These are phyloP conservation scores for Reinhardtius hippoglossoides DNA, from an alignment of 2,113 vertebrate genomes.

Conservation along the genomic window DNA sequence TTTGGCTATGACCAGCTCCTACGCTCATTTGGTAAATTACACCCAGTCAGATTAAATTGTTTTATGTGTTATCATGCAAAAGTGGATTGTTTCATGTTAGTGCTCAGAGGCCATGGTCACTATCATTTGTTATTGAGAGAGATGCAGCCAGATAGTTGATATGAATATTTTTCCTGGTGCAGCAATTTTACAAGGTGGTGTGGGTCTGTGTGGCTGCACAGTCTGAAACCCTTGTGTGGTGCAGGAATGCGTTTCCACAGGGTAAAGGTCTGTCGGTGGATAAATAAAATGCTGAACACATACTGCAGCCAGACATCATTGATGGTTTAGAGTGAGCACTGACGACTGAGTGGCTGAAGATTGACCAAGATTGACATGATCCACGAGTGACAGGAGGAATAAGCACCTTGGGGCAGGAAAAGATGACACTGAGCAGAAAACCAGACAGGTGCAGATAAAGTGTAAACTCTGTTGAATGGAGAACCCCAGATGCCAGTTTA, in stretches of 20 bases:
- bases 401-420: slow-evolving; percentile 6
- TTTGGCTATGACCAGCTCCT: neutral
- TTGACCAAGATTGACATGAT: slow-evolving; percentile 41
- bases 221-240: slow-evolving; percentile 1
- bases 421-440: slow-evolving; percentile 24
- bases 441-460: slow-evolving; percentile 15
- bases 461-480: neutral
- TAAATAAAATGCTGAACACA: slow-evolving; percentile 55
- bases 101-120: neutral
- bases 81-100: neutral
- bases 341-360: slow-evolving; percentile 29
- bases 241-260: slow-evolving; percentile 48
- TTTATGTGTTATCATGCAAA: neutral
- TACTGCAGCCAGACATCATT: slow-evolving; percentile 21
- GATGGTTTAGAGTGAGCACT: slow-evolving; percentile 12
- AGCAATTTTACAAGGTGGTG: slow-evolving; percentile 29
- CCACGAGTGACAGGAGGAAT: slow-evolving; percentile 29
- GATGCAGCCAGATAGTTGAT: slow-evolving; percentile 23
- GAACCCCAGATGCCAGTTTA: slow-evolving; percentile 40
- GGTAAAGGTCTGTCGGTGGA: slow-evolving; percentile 53
- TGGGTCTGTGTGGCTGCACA: neutral
- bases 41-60: neutral
- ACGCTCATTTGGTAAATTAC: slow-evolving; percentile 5
- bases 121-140: slow-evolving; percentile 23
- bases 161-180: slow-evolving; percentile 24